phyloP scores from a whole-genome alignment of 1,140 invertebrate species.

The Ladona fulva region DNA sequence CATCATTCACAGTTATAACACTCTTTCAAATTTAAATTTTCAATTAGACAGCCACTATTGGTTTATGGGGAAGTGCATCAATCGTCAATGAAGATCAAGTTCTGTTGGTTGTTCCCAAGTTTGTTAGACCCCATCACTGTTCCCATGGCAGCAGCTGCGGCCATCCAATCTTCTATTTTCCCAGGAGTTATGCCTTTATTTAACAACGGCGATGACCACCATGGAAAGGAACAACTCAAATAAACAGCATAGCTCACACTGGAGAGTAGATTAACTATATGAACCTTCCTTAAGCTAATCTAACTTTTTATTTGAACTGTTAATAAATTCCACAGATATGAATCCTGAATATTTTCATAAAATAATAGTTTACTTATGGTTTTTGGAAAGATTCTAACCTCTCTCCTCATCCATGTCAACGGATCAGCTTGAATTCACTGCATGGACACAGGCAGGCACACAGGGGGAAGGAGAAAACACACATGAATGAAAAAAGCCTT shows the following conservation, averaged over 20 bases:
- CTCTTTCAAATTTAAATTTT: conserved; percentile 7
- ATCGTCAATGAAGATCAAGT: conserved; percentile 1
- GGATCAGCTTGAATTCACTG: conserved; percentile 8
- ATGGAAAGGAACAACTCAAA: too few relatives aligned
- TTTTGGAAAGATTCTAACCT: conserved; percentile 8
- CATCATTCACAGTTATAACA: neutral
- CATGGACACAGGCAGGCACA: neutral
- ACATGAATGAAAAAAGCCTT: neutral
- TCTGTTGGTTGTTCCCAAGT: neutral
- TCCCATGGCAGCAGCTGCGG: neutral
- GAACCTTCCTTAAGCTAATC: too few relatives aligned
- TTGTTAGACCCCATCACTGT: neutral
- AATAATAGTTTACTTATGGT: neutral
- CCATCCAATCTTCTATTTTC: conserved; percentile 9
- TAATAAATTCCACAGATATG: too few relatives aligned
- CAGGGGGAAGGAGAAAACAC: neutral
- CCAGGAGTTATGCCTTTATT: neutral
- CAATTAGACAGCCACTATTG: neutral
- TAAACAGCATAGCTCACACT: too few relatives aligned
- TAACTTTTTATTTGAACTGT: too few relatives aligned
- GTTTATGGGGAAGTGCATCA: neutral
- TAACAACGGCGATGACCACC: too few relatives aligned
- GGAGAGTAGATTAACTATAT: too few relatives aligned
- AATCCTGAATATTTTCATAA: neutral
- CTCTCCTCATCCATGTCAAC: neutral